These are phyloP conservation scores for Antheraea pernyi DNA, from an alignment of 1,140 invertebrate species.

Conservation along the genomic window DNA sequence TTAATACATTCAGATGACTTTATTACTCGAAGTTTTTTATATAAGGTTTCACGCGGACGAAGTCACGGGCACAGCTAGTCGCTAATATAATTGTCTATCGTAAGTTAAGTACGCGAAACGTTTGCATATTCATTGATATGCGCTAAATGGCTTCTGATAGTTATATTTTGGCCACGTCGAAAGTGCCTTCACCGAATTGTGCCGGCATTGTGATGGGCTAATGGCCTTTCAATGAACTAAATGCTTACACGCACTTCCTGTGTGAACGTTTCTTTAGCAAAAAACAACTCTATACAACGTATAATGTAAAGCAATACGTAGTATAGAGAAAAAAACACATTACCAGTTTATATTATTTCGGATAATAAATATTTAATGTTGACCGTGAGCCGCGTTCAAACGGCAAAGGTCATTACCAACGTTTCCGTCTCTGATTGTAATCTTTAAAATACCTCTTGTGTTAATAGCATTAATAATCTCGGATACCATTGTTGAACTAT, in stretches of 20 bases:
- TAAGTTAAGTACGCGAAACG: conserved; percentile 7
- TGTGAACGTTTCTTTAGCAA: conserved; percentile 33
- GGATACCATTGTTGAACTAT: conserved; percentile 12
- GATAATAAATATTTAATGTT: conserved; percentile 18
- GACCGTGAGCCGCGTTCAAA: conserved; percentile 42
- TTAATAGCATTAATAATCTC: background rate
- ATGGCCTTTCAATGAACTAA: conserved; percentile 39
- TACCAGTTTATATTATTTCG: background rate
- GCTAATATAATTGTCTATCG: background rate
- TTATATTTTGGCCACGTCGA: conserved; percentile 25
- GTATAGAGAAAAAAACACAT: background rate
- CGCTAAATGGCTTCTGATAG: conserved; percentile 17
- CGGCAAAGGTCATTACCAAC: conserved; percentile 52
- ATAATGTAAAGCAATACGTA: conserved; percentile 7
- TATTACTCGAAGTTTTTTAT: too few relatives aligned
- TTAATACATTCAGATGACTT: too few relatives aligned
- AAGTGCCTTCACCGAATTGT: conserved; percentile 27
- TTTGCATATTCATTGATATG: conserved; percentile 22
- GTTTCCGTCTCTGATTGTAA: conserved; percentile 40
- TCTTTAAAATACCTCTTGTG: background rate
- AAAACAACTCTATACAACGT: conserved; percentile 25
- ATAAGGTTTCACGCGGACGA: too few relatives aligned
- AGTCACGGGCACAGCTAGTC: too few relatives aligned
- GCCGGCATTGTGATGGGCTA: conserved; percentile 19
- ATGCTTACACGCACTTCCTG: conserved; percentile 71